Base-by-base conservation (phyloP, 1,140 invertebrate species). In the Anastrepha obliqua region DNA sequence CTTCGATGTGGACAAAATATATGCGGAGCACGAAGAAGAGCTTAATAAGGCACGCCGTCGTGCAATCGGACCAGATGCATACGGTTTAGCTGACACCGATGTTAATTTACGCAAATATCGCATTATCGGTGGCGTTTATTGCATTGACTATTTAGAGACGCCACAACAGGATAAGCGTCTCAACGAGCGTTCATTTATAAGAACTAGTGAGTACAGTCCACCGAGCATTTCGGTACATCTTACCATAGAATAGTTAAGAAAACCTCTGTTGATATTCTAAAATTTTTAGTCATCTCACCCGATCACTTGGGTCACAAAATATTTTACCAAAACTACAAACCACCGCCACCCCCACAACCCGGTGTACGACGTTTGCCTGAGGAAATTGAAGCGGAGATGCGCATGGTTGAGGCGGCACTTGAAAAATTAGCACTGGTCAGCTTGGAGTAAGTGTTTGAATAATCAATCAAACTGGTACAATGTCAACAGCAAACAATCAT, bases 321-420 rank as follows among this genome's bases (percentile, higher is more conserved):
- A 13, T 97, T 97, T 92, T 94, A 94, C 55, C 95, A 96, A 15
- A 95, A 95, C 5, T 97, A 97, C 91, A 94, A 94, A 51, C 95
- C 97, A 0, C 96, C 96, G 2, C 94, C 95, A 0, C 94, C 96
- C 0, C 94, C 94, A 0, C 94, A 95, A 3, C 94, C 95, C 0
- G 96, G 96, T 29, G 94, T 95, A 11, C 95, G 96, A 39, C 94
- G 96, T 87, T 95, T 96, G 7, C 97, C 97, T 0, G 97, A 97
- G 93, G 96, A 97, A 89, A 96, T 97, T 86, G 97, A 97, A 90
- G 95, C 95, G 0, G 97, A 97, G 90, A 95, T 97, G 89, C 96
- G 96, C 90, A 95, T 95, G 89, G 94, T 96, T 17, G 97, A 97
- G 89, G 94, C 95, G 29, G 95, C 96, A 42, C 94, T 97, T 90